Evolutionary conservation across 2,888 invertebrate species (phyloP), one percentile per base, ranked within the genome.

Genomic region (Leucoptera coffeella): DNA sequence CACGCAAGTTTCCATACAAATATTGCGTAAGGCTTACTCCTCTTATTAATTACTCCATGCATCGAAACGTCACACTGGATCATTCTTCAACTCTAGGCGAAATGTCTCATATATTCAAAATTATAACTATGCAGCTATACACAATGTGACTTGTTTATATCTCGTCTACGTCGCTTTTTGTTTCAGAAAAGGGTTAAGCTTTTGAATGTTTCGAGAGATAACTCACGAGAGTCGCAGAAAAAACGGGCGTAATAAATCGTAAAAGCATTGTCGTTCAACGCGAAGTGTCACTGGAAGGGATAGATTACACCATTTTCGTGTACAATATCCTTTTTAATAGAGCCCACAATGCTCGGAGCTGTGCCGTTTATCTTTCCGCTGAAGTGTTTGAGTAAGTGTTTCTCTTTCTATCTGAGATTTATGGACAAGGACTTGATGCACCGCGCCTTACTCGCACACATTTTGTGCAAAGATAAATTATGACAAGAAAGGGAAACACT

Each of bases 331-430:
- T 23, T 24, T 5, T 24, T 23, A n/a, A n/a, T n/a, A n/a, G n/a
- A n/a, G n/a, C n/a, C n/a, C n/a, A n/a, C n/a, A n/a, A n/a, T n/a
- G n/a, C n/a, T n/a, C n/a, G n/a, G n/a, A n/a, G n/a, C n/a, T n/a
- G n/a, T n/a, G n/a, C n/a, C n/a, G n/a, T n/a, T 30, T 37, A 36
- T 38, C 40, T 30, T 31, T 33, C 38, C 38, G 38, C 38, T 42
- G 36, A 28, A 24, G 25, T 38, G 42, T n/a, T 42, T 41, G 42
- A 45, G 42, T 45, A 41, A 44, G 40, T 45, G 45, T 42, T 41
- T 25, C 33, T 36, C 27, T 40, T 45, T 14, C 15, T 41, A 40
- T 41, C 45, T 42, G 42, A 44, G 46, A 47, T 45, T 30, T 41
- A 47, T 42, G 41, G 32, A 38, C 38, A 34, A 30, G 36, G 21